These are phyloP conservation scores for Hylia prasina DNA, from an alignment of 2,113 vertebrate species.

Conservation along the genomic window DNA sequence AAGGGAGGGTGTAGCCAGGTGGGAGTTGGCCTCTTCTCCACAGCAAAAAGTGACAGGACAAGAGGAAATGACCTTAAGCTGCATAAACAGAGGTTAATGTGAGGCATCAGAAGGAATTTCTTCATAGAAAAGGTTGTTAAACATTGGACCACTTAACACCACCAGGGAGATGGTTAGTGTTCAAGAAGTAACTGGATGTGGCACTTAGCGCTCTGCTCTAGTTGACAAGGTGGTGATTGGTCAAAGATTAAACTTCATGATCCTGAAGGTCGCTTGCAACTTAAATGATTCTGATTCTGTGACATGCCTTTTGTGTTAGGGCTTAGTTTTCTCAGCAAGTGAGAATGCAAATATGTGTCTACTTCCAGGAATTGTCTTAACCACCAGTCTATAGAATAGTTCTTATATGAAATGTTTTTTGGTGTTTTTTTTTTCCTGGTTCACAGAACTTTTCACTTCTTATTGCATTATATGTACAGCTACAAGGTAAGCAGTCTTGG, in stretches of 20 bases:
- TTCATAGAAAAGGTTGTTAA: not conserved
- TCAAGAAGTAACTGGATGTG: not conserved
- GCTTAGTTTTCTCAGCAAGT: not conserved
- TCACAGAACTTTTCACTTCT: not conserved
- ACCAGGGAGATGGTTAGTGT: not conserved
- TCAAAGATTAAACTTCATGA: not conserved
- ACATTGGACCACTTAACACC: rapidly evolving
- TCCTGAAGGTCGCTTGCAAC: not conserved
- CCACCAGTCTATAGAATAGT: not conserved
- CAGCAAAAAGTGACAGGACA: too few relatives aligned
- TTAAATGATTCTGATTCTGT: not conserved
- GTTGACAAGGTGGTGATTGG: not conserved
- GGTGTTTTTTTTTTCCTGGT: not conserved
- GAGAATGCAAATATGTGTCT: not conserved
- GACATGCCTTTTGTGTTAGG: not conserved
- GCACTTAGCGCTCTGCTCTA: not conserved
- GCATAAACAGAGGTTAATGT: not conserved
- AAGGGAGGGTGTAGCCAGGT: not conserved
- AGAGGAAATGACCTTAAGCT: not conserved
- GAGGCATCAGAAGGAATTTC: not conserved
- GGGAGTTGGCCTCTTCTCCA: not conserved
- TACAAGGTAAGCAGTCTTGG: not conserved
- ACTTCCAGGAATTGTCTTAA: not conserved
- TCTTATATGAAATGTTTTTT: not conserved
- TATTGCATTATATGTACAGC: not conserved